These are phyloP conservation scores for Eulithis testata DNA, from an alignment of 2,888 invertebrate species.

Conservation along the genomic window DNA sequence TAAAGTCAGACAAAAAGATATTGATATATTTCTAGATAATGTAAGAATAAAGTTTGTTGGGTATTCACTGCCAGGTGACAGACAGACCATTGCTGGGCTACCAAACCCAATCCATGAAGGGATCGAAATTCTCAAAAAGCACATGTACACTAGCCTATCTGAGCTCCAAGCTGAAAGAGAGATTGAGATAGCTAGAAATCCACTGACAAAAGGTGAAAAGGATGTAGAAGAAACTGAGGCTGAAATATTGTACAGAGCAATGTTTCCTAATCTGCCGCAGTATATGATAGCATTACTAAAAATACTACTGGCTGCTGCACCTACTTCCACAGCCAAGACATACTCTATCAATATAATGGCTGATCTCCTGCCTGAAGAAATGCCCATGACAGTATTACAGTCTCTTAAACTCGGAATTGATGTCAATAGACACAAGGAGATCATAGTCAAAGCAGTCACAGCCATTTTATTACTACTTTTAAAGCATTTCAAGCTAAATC, in stretches of 20 bases:
- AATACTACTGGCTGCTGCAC: slow-evolving; percentile 98
- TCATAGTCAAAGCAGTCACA: slow-evolving; percentile 98
- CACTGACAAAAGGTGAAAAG: slow-evolving; percentile 92
- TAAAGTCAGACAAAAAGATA: slow-evolving; percentile 96
- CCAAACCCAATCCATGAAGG: slow-evolving; percentile 99
- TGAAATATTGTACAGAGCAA: slow-evolving; percentile 96
- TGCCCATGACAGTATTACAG: slow-evolving; percentile 97
- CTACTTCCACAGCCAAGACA: slow-evolving; percentile 98
- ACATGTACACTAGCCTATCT: slow-evolving; percentile 96
- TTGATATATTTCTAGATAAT: slow-evolving; percentile 95
- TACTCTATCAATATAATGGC: slow-evolving; percentile 99
- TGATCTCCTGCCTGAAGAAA: slow-evolving; percentile 98
- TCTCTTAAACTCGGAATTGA: slow-evolving; percentile 98
- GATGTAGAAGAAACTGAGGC: slow-evolving; percentile 92
- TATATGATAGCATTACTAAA: slow-evolving; percentile 99
- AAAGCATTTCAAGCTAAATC: slow-evolving; percentile 98
- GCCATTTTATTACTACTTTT: slow-evolving; percentile 94
- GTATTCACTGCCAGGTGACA: slow-evolving; percentile 94
- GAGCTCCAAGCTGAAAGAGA: slow-evolving; percentile 97
- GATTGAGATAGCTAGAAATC: slow-evolving; percentile 95
- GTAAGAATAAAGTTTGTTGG: slow-evolving; percentile 98
- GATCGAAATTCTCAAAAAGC: slow-evolving; percentile 94
- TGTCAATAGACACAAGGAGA: slow-evolving; percentile 99
- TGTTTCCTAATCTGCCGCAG: slow-evolving; percentile 97
- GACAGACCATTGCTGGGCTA: slow-evolving; percentile 95